Conservation (phyloP, 1,140 invertebrate genomes). For the Leptonema lineaticorne region DNA sequence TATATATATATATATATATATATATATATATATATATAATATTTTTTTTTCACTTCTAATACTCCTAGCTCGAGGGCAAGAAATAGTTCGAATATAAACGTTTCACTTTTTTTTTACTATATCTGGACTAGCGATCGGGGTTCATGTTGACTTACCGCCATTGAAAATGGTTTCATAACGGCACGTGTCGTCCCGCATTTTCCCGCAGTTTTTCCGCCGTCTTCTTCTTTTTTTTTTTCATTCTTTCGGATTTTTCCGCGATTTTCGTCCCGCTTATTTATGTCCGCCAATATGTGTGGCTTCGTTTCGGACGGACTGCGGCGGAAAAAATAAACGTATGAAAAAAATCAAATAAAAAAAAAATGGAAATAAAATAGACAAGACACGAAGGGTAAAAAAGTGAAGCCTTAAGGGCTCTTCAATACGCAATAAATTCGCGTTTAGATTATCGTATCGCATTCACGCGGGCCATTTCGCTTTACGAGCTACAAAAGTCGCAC, state of each 20-base stretch:
- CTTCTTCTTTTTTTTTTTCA: not conserved
- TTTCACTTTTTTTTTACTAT: conserved; percentile 8
- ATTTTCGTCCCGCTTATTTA: not conserved
- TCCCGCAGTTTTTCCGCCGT: not conserved
- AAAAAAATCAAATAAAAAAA: too few relatives aligned
- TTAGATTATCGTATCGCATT: conserved; percentile 16
- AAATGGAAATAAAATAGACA: too few relatives aligned
- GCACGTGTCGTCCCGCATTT: not conserved
- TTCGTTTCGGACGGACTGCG: not conserved
- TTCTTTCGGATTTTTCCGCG: too few relatives aligned
- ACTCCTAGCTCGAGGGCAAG: not conserved
- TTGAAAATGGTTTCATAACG: not conserved
- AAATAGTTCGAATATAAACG: not conserved
- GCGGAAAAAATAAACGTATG: too few relatives aligned
- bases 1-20: not conserved
- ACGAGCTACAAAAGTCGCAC: too few relatives aligned
- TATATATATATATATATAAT: not conserved
- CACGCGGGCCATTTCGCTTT: conserved; percentile 15
- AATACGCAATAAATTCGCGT: conserved; percentile 14
- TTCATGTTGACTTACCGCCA: conserved; percentile 4
- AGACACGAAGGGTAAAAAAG: not conserved
- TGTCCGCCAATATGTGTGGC: conserved; percentile 5
- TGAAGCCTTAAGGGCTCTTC: not conserved
- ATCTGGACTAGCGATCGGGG: not conserved
- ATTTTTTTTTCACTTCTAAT: not conserved